A percentile compares a stretch with the other conserved stretches of the same genome.
phyloP scores from a whole-genome alignment of 2,797 vertebrate species.

The Lutjanus argentimaculatus region DNA sequence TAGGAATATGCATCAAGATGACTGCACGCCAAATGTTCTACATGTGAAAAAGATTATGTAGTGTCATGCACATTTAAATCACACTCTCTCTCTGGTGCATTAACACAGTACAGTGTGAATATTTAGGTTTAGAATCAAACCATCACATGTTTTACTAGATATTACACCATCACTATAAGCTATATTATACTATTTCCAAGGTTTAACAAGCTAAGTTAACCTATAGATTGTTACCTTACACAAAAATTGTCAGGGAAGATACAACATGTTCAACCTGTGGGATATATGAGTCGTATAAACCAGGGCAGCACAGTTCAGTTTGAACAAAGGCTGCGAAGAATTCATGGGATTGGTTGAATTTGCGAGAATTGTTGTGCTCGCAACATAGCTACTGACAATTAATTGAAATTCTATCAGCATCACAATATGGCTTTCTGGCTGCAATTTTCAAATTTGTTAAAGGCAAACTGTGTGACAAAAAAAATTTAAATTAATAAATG shows the following conservation, averaged over 20 bases:
- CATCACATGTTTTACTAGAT: neutral
- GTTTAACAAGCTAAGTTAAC: neutral
- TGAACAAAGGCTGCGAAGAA: no score
- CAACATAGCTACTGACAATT: no score
- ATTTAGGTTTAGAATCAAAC: neutral
- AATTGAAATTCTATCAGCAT: no score
- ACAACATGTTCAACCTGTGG: neutral
- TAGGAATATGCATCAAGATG: constrained; percentile 38
- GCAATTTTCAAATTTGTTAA: no score
- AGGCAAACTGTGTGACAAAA: no score
- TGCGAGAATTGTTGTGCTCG: no score
- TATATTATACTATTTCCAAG: neutral
- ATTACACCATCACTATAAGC: neutral
- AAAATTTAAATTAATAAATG: no score
- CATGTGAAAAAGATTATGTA: constrained; percentile 17
- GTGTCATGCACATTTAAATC: constrained; percentile 7
- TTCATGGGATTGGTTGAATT: no score
- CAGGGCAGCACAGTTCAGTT: no score
- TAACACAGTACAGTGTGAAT: neutral
- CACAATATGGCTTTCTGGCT: no score
- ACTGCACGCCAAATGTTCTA: constrained; percentile 32
- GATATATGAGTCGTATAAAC: neutral
- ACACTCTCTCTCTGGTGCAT: neutral
- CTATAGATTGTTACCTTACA: neutral
- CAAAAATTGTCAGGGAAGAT: neutral